Conservation (phyloP, 2,113 vertebrate species). For the Sisor rabdophorus region DNA sequence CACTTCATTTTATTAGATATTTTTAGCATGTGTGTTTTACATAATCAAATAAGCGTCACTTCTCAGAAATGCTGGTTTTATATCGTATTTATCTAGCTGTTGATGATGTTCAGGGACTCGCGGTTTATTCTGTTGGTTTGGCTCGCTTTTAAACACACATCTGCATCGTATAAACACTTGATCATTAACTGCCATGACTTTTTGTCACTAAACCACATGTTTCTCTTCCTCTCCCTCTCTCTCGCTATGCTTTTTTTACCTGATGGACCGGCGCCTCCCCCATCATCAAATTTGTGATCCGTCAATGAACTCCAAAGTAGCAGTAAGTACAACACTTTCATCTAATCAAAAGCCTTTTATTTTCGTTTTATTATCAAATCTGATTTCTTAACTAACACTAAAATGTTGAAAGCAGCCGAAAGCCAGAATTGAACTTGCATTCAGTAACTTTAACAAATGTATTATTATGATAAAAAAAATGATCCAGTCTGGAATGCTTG, state of each 20-base stretch:
- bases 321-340: constrained; percentile 59
- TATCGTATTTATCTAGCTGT: not conserved
- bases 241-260: not conserved
- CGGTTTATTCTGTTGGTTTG: not conserved
- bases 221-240: constrained; percentile 9
- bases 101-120: not conserved
- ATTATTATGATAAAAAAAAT: not conserved
- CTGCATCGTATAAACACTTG: not conserved
- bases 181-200: not conserved
- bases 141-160: not conserved
- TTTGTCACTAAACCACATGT: not conserved
- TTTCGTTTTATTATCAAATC: not conserved
- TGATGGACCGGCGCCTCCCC: constrained; percentile 29
- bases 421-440: not conserved
- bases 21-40: not conserved
- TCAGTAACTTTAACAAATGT: not conserved
- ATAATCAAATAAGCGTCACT: constrained; percentile 24
- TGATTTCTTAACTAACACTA: not conserved
- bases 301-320: constrained; percentile 53
- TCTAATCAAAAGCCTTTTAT: not conserved
- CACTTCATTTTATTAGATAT: no score
- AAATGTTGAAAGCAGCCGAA: not conserved
- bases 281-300: constrained; percentile 24
- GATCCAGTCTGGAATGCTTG: not conserved
- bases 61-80: not conserved